Evolutionary conservation across 2,888 invertebrate genomes (phyloP).

Genomic region (Brachyptera risi): DNA sequence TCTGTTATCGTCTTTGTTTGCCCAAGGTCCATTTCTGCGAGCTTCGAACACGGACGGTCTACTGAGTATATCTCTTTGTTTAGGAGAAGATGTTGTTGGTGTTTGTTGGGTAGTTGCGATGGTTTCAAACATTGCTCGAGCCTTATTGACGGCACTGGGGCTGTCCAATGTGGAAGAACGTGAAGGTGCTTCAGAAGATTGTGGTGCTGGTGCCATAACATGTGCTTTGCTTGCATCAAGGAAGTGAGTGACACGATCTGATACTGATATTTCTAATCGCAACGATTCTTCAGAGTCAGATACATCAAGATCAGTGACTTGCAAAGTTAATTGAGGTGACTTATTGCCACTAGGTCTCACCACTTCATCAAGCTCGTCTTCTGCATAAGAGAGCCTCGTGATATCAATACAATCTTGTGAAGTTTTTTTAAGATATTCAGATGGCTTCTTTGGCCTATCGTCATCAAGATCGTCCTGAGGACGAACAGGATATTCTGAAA

Average conservation of each 20-base stretch:
- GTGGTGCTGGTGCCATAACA: slow-evolving; percentile 25
- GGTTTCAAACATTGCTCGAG: slow-evolving; percentile 67
- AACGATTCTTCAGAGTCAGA: slow-evolving; percentile 29
- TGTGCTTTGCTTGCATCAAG: slow-evolving; percentile 41
- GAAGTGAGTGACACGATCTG: slow-evolving; percentile 54
- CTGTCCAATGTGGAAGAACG: slow-evolving; percentile 33
- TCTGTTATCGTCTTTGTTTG: slow-evolving; percentile 16
- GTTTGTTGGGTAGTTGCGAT: slow-evolving; percentile 45
- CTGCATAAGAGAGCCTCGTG: background rate
- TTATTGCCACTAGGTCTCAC: slow-evolving; percentile 2
- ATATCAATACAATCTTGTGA: background rate
- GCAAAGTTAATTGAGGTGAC: slow-evolving; percentile 24
- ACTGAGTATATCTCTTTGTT: slow-evolving; percentile 47
- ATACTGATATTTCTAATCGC: slow-evolving; percentile 47
- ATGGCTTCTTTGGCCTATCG: slow-evolving; percentile 14
- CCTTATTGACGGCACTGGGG: slow-evolving; percentile 58
- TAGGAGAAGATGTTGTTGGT: slow-evolving; percentile 23
- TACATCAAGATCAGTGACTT: slow-evolving; percentile 38
- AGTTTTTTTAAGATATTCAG: background rate
- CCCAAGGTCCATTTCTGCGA: slow-evolving; percentile 34
- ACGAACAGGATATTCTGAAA: slow-evolving; percentile 5
- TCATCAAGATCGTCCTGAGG: slow-evolving; percentile 9
- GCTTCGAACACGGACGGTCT: slow-evolving; percentile 51
- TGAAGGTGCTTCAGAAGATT: slow-evolving; percentile 26
- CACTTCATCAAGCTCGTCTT: background rate